A percentile compares a stretch with the other conserved stretches of the same genome.
Evolutionary conservation across 2,888 invertebrate genomes (phyloP).

Genomic region (Meteorus colon): DNA sequence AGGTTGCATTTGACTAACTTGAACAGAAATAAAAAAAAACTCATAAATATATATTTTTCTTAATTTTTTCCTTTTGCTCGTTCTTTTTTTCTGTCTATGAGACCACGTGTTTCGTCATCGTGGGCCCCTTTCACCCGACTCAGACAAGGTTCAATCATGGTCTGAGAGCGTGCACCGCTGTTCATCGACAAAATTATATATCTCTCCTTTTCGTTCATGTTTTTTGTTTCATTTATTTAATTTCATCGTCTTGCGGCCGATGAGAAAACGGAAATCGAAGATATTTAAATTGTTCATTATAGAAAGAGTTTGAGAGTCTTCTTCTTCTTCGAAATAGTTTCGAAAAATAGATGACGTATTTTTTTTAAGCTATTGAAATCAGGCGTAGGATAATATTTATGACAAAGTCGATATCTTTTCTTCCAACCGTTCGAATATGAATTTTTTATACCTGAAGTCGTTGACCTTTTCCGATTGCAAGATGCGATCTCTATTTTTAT

Average conservation of each 20-base stretch:
- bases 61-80: conserved; percentile 30
- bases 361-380: too few species aligned
- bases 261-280: too few species aligned
- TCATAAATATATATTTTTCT: conserved; percentile 12
- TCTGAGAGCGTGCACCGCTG: not conserved
- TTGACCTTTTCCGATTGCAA: conserved; percentile 7
- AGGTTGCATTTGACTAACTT: not conserved
- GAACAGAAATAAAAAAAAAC: not conserved
- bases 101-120: conserved; percentile 51
- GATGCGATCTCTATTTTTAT: not conserved
- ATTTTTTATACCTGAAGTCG: not conserved
- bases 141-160: conserved; percentile 21
- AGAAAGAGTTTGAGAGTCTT: too few species aligned
- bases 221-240: not conserved
- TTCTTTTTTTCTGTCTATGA: conserved; percentile 24
- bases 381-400: not conserved
- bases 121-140: conserved; percentile 61
- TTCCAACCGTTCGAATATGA: not conserved
- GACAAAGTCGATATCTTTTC: not conserved
- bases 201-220: not conserved
- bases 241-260: too few species aligned
- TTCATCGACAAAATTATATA: conserved; percentile 4
- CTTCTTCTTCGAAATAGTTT: too few species aligned
- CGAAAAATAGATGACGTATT: too few species aligned
- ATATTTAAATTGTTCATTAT: not conserved